Base-by-base conservation (phyloP, 2,888 invertebrate genomes). In the Invenusta paracnida region DNA sequence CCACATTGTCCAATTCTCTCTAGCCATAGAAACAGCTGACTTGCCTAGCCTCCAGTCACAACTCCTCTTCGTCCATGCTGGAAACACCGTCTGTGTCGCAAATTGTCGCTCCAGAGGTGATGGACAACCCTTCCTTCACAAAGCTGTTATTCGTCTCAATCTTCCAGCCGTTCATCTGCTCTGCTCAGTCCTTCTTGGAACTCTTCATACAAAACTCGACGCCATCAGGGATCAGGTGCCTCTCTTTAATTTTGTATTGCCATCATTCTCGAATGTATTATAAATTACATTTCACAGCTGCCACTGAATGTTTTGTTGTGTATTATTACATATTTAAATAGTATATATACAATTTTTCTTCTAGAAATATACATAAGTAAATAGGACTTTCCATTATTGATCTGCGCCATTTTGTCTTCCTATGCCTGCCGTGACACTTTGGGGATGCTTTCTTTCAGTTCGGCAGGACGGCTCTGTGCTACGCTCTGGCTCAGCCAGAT, bases 381-480 rank as follows among this genome's bases (percentile, higher is more conserved):
- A n/a, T n/a, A n/a, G n/a, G n/a, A n/a, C n/a, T n/a, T n/a, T n/a
- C n/a, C n/a, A n/a, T n/a, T n/a, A n/a, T n/a, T n/a, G n/a, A n/a
- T n/a, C n/a, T n/a, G n/a, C n/a, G n/a, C n/a, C n/a, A n/a, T n/a
- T n/a, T n/a, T n/a, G n/a, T n/a, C n/a, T n/a, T n/a, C n/a, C n/a
- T n/a, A n/a, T n/a, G n/a, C n/a, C n/a, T n/a, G n/a, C n/a, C n/a
- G n/a, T n/a, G n/a, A n/a, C n/a, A n/a, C n/a, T n/a, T n/a, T n/a
- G n/a, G n/a, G n/a, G n/a, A n/a, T n/a, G n/a, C n/a, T n/a, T n/a
- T n/a, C n/a, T 48, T 87, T 11, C 87, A 90, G 89, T 89, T 86
- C 88, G 89, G 89, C 87, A 88, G 90, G 27, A 90, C 90, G 66
- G 89, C 89, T 0, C 88, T 90, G 27, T 90, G 90, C 87, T 90